A percentile compares a stretch with the other conserved stretches of the same genome.
These are phyloP conservation scores for Xestia c-nigrum DNA, from an alignment of 2,888 invertebrate genomes.

Conservation along the genomic window DNA sequence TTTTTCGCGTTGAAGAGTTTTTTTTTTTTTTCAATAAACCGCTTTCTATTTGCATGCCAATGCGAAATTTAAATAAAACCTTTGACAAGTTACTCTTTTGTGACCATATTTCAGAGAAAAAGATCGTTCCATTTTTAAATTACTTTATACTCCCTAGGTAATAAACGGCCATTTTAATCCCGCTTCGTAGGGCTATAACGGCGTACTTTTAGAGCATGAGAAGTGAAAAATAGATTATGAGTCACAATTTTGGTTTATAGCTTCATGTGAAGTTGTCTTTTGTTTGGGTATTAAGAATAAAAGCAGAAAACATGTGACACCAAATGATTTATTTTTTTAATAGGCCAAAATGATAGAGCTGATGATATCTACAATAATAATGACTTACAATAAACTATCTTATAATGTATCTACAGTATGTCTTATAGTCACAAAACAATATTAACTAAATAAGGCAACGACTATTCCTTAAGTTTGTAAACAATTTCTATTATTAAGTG, in stretches of 20 bases:
- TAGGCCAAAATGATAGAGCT: constrained; percentile 90
- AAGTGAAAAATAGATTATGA: no score
- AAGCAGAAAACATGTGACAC: constrained; percentile 83
- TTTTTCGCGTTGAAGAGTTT: no score
- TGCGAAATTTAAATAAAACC: no score
- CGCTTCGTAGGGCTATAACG: no score
- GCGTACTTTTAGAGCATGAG: no score
- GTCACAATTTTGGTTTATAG: neutral
- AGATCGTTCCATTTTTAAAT: no score
- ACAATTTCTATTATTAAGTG: constrained; percentile 79
- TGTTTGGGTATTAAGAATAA: constrained; percentile 39
- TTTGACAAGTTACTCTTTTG: no score
- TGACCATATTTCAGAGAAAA: no score
- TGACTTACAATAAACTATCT: constrained; percentile 87
- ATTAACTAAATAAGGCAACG: constrained; percentile 90
- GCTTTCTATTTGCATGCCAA: no score
- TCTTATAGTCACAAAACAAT: constrained; percentile 90
- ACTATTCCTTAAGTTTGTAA: constrained; percentile 87
- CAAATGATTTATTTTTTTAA: constrained; percentile 90
- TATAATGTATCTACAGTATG: constrained; percentile 87
- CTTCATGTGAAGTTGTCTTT: neutral
- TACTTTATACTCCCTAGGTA: no score
- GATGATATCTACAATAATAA: constrained; percentile 89
- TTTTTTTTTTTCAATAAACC: no score
- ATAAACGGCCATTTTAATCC: no score